These are phyloP conservation scores for Ahaetulla prasina DNA, from an alignment of 2,113 vertebrate genomes.

Conservation along the genomic window DNA sequence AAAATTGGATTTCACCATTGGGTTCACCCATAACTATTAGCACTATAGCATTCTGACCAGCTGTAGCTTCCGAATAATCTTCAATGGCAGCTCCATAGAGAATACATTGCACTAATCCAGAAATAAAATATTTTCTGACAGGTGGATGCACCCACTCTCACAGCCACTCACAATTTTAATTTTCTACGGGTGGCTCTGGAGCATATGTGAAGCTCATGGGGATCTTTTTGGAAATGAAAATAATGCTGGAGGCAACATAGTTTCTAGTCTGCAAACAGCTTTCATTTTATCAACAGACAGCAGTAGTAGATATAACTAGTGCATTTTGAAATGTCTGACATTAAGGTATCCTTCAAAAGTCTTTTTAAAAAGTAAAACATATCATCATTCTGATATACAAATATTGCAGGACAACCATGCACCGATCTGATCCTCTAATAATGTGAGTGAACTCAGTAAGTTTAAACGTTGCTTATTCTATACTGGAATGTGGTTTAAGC, in stretches of 20 bases:
- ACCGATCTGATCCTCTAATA: not conserved
- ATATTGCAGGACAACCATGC: not conserved
- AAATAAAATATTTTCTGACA: not conserved
- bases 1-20: too few species aligned
- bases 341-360: not conserved
- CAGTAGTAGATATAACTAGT: not conserved
- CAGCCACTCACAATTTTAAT: not conserved
- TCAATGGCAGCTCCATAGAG: not conserved
- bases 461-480: not conserved
- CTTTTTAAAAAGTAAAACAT: not conserved
- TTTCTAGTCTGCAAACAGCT: not conserved
- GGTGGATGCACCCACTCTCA: not conserved
- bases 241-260: not conserved
- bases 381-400: not conserved
- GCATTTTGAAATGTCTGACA: not conserved
- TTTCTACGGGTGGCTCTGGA: not conserved
- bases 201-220: not conserved
- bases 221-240: not conserved
- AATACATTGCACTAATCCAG: not conserved
- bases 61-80: not conserved
- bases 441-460: not conserved
- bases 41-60: not conserved
- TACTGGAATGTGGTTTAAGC: not conserved
- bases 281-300: not conserved
- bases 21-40: not conserved